Percentiles rank a stretch among this genome's conserved stretches.
These are phyloP conservation scores for Odobenus rosmarus DNA, from an alignment of 2,113 vertebrate genomes.

Conservation along the genomic window DNA sequence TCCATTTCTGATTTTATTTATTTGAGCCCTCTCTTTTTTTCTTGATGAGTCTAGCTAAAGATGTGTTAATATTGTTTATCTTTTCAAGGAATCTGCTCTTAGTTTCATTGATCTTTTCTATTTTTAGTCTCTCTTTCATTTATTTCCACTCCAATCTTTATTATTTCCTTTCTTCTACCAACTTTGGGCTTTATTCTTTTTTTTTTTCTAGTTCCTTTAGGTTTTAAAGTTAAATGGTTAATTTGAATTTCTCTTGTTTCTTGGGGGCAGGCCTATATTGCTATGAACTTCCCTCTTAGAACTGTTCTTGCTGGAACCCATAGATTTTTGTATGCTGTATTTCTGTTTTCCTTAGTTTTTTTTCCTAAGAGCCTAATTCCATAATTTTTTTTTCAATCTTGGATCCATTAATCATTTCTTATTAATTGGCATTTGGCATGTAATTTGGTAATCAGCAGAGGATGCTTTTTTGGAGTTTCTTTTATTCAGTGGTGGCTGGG, in stretches of 20 bases:
- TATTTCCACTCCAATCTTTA: neutral
- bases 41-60: neutral
- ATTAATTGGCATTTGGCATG: neutral
- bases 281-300: neutral
- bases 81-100: neutral
- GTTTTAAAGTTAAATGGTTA: neutral
- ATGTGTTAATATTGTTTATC: neutral
- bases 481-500: neutral
- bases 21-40: neutral
- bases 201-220: neutral
- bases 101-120: neutral
- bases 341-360: neutral
- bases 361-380: constrained; percentile 24
- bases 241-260: neutral
- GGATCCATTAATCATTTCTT: constrained; percentile 17
- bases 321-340: neutral
- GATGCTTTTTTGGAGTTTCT: neutral
- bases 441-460: constrained; percentile 9
- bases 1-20: neutral
- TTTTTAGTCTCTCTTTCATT: neutral
- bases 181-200: neutral
- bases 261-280: neutral
- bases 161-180: neutral
- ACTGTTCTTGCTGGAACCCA: neutral
- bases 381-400: constrained; percentile 44